A percentile compares a stretch with the other conserved stretches of the same genome.
These are phyloP conservation scores for Canis aureus DNA, from an alignment of 2,113 vertebrate genomes.

Conservation along the genomic window DNA sequence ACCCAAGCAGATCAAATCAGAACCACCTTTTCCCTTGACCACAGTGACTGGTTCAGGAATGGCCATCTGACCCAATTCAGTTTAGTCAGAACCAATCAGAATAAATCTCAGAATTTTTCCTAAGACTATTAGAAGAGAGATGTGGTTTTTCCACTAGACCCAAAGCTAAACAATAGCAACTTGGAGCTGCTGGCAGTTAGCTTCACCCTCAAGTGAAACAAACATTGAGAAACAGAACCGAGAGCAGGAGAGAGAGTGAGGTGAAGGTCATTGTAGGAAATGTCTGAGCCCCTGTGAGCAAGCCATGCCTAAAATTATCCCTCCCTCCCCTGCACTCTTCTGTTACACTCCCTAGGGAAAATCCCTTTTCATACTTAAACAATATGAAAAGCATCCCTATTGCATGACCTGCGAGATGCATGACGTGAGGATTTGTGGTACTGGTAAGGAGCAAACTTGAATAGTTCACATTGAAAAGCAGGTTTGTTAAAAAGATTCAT, in stretches of 20 bases:
- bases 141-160: neutral
- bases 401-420: neutral
- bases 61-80: neutral
- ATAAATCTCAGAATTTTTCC: neutral
- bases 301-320: neutral
- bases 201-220: neutral
- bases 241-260: neutral
- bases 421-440: neutral
- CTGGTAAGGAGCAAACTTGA: neutral
- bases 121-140: neutral
- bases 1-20: neutral
- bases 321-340: neutral
- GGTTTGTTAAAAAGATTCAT: neutral
- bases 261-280: neutral
- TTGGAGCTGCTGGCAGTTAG: neutral
- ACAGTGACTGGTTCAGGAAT: neutral
- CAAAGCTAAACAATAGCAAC: neutral
- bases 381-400: neutral
- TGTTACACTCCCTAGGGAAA: neutral
- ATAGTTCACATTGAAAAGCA: neutral
- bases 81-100: neutral
- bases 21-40: neutral
- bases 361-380: neutral
- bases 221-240: neutral
- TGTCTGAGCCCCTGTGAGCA: neutral